Base-by-base conservation (phyloP, 2,888 invertebrate genomes). In the Antheraea yamamai region DNA sequence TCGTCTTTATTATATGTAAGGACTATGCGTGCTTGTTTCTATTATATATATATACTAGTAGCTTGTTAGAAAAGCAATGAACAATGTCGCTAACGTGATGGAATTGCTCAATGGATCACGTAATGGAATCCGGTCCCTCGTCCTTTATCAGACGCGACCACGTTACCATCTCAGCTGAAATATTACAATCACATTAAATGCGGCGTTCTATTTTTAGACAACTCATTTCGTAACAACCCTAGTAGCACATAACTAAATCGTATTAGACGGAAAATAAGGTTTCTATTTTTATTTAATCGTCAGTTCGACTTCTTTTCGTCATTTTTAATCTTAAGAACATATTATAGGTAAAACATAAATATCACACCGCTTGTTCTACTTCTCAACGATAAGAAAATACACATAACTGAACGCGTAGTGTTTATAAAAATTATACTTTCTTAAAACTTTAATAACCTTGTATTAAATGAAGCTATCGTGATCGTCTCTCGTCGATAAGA, bases 21-120 rank as follows among this genome's bases (percentile, higher is more conserved):
- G 7, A 47, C 7, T 47, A 47, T 20, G 20, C 20, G 4, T 7
- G 18, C 20, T 64, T 26, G 26, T 64, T 14, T 16, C 26, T 14
- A 4, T 64, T 16, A 64, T 66, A 14, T 66, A 66, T 66, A 18
- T 30, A 1, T 3, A 26, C 23, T 23, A n/a, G 14, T 66, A 66
- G 30, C 30, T 26, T 18, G 26, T 26, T 30, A 66, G 26, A 16
- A 26, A 66, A 66, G 30, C 30, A 20, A 14, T 66, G 26, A 66
- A 66, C 64, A 66, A 66, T 26, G 30, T 66, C 64, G 64, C 64
- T 26, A 16, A 66, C 64, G 26, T 66, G 64, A 66, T 66, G 64
- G 64, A 66, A 66, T 66, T 66, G 64, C 26, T 66, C 64, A 66
- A 66, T 66, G 64, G 64, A 14, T 66, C 64, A 66, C 26, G 30